Conservation (phyloP, 2,888 invertebrate species). For the Phrixothrix hirtus region DNA sequence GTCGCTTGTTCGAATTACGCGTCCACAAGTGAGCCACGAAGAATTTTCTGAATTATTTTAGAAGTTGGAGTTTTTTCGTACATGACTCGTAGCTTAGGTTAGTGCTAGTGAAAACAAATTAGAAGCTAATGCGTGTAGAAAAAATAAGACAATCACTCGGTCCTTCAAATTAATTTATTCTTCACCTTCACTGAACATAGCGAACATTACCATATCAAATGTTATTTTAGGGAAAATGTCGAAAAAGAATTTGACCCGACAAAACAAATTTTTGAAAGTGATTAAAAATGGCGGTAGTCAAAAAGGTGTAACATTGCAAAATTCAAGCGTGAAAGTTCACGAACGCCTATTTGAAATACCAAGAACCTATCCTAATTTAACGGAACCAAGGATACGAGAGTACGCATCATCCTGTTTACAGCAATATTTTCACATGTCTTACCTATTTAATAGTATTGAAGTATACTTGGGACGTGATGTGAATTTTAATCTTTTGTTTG, state of each 20-base stretch:
- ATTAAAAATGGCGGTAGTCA: too few relatives aligned
- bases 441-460: constrained; percentile 15
- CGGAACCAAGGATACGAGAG: constrained; percentile 31
- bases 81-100: too few relatives aligned
- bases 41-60: too few relatives aligned
- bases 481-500: constrained; percentile 15
- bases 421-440: constrained; percentile 24
- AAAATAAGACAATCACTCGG: not conserved
- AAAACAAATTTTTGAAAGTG: too few relatives aligned
- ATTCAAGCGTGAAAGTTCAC: constrained; percentile 18
- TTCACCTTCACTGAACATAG: too few relatives aligned
- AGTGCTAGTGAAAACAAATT: too few relatives aligned
- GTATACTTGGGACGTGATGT: constrained; percentile 18
- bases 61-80: too few relatives aligned
- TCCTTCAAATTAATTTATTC: not conserved
- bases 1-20: too few relatives aligned
- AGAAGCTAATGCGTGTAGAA: not conserved
- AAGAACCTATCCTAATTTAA: constrained; percentile 29
- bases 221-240: too few relatives aligned
- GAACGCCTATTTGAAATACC: constrained; percentile 17
- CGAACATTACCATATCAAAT: too few relatives aligned
- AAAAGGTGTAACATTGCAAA: not conserved
- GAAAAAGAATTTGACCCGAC: too few relatives aligned
- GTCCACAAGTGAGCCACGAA: too few relatives aligned
- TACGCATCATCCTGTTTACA: constrained; percentile 31